A percentile compares a stretch with the other conserved stretches of the same genome.
Evolutionary conservation across 2,113 vertebrate genomes (phyloP).

Genomic region (Phyllostomus discolor): DNA sequence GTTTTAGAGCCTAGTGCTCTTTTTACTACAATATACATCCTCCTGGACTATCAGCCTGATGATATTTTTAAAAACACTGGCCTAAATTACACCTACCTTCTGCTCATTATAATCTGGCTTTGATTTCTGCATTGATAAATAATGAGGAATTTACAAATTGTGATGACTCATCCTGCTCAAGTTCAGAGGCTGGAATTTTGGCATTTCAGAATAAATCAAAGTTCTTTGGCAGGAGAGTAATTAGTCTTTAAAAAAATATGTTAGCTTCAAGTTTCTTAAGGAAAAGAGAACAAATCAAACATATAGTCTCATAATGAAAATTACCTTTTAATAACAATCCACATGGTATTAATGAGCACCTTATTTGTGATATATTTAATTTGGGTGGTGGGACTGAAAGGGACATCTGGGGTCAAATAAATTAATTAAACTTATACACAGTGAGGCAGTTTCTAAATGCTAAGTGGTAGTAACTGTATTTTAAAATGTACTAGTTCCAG

Average conservation of each 20-base stretch:
- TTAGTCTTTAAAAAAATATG: neutral
- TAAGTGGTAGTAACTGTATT: neutral
- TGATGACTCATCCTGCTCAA: neutral
- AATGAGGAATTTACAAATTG: neutral
- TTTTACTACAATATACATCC: neutral
- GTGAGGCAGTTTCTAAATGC: neutral
- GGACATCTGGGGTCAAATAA: neutral
- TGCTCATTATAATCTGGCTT: neutral
- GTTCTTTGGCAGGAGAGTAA: neutral
- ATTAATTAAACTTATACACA: neutral
- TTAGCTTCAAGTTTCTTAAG: neutral
- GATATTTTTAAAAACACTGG: neutral
- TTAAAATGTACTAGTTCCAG: neutral
- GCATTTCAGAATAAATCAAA: neutral
- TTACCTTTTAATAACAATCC: neutral
- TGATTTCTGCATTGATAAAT: neutral
- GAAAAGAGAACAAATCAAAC: constrained; percentile 1
- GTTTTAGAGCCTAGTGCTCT: neutral
- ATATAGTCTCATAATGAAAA: neutral
- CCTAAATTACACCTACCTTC: neutral
- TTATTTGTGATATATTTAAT: neutral
- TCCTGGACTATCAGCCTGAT: neutral
- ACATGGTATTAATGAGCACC: neutral
- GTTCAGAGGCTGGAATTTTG: neutral
- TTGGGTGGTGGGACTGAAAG: neutral